phyloP scores from a whole-genome alignment of 2,113 vertebrate species.

The Podocnemis expansa region DNA sequence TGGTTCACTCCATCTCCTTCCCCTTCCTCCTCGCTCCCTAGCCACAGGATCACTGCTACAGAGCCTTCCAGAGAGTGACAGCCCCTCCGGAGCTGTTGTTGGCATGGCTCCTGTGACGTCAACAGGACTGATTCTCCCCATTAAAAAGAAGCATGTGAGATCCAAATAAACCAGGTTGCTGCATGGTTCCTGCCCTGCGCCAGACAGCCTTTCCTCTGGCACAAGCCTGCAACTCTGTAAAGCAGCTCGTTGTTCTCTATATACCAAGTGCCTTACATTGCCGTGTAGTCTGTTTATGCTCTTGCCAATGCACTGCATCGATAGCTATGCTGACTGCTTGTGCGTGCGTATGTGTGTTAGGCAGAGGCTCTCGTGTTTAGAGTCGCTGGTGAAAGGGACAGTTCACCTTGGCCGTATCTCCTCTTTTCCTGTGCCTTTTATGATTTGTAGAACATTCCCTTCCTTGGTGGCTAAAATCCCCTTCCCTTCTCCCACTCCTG shows the following conservation, averaged over 20 bases:
- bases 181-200: neutral
- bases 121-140: neutral
- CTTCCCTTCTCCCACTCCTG: neutral
- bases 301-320: neutral
- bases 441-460: neutral
- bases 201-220: slow-evolving; percentile 30
- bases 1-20: neutral
- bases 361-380: neutral
- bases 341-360: neutral
- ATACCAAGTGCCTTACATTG: slow-evolving; percentile 76
- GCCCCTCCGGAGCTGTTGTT: neutral
- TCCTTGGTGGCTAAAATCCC: neutral
- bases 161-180: neutral
- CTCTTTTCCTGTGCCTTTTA: neutral
- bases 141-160: neutral
- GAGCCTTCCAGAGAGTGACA: neutral
- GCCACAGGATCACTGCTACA: neutral
- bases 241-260: neutral
- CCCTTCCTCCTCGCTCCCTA: neutral
- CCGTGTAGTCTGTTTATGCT: neutral
- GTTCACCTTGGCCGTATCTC: slow-evolving; percentile 30
- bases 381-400: slow-evolving; percentile 58
- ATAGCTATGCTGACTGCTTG: neutral
- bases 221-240: neutral
- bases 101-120: rapidly evolving